These are phyloP conservation scores for Junonia oenone DNA, from an alignment of 2,888 invertebrate genomes.

Conservation along the genomic window DNA sequence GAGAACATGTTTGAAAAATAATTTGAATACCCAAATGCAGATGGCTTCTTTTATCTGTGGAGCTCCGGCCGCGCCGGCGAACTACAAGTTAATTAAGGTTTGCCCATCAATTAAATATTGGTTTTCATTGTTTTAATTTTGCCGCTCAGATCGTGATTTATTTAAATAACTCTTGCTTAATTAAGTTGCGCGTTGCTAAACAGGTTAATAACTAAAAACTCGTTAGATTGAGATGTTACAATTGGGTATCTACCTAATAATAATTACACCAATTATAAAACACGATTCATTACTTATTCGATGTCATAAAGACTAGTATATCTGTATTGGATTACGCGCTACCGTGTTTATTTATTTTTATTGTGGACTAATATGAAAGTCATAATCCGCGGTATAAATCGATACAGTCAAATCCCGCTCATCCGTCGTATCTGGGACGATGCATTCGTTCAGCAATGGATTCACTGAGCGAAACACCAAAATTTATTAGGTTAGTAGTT, in stretches of 20 bases:
- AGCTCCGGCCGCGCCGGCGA: constrained; percentile 56
- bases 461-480: constrained; percentile 78
- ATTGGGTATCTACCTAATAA: neutral
- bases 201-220: constrained; percentile 4
- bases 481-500: constrained; percentile 80
- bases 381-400: constrained; percentile 49
- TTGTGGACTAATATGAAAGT: constrained; percentile 28
- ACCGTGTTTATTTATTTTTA: neutral
- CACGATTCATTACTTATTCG: neutral
- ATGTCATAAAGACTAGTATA: neutral
- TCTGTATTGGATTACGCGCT: neutral
- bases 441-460: constrained; percentile 76
- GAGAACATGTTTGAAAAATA: constrained; percentile 75
- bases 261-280: neutral
- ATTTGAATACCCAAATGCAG: constrained; percentile 79
- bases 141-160: constrained; percentile 64
- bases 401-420: constrained; percentile 58
- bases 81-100: constrained; percentile 79
- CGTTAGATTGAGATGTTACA: neutral
- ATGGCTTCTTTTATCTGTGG: constrained; percentile 74
- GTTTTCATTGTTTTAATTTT: constrained; percentile 71
- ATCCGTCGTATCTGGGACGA: constrained; percentile 70
- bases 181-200: constrained; percentile 40
- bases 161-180: constrained; percentile 48
- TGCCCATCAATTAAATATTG: constrained; percentile 77